A percentile compares a stretch with the other conserved stretches of the same genome.
These are phyloP conservation scores for Drosophila micromelanica DNA, from an alignment of 1,140 invertebrate genomes.

Conservation along the genomic window DNA sequence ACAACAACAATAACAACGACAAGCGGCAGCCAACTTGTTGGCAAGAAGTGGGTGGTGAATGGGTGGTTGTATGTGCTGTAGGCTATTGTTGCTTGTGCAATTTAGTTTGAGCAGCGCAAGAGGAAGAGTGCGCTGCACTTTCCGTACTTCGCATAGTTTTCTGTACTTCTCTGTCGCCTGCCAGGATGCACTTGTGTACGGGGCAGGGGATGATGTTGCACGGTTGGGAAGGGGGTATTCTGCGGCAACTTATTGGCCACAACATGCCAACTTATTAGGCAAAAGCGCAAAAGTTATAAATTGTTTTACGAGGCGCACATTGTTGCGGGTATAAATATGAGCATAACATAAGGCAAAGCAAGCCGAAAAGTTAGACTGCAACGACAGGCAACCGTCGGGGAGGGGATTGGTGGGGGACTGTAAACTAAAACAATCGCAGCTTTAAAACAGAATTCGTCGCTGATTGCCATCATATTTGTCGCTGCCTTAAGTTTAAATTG, in stretches of 20 bases:
- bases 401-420: background rate
- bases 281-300: slow-evolving; percentile 81
- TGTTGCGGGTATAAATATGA: slow-evolving; percentile 63
- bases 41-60: slow-evolving; percentile 42
- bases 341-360: slow-evolving; percentile 54
- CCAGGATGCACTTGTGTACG: slow-evolving; percentile 11
- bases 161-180: slow-evolving; percentile 21
- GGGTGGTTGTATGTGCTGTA: slow-evolving; percentile 21
- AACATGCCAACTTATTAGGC: slow-evolving; percentile 82
- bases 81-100: slow-evolving; percentile 27
- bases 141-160: slow-evolving; percentile 42
- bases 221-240: slow-evolving; percentile 13
- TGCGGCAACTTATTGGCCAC: slow-evolving; percentile 80
- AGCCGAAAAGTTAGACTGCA: slow-evolving; percentile 53
- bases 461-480: background rate
- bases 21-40: slow-evolving; percentile 37
- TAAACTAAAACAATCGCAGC: background rate
- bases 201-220: slow-evolving; percentile 9
- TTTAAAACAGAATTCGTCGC: background rate
- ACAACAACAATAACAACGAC: slow-evolving; percentile 38
- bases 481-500: background rate
- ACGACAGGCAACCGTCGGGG: slow-evolving; percentile 6
- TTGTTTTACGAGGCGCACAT: slow-evolving; percentile 78
- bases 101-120: slow-evolving; percentile 53
- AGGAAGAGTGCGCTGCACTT: slow-evolving; percentile 26